Evolutionary conservation across 2,113 vertebrate genomes (phyloP), one percentile per base, ranked within the genome.

Genomic region (Dendropsophus ebraccatus): DNA sequence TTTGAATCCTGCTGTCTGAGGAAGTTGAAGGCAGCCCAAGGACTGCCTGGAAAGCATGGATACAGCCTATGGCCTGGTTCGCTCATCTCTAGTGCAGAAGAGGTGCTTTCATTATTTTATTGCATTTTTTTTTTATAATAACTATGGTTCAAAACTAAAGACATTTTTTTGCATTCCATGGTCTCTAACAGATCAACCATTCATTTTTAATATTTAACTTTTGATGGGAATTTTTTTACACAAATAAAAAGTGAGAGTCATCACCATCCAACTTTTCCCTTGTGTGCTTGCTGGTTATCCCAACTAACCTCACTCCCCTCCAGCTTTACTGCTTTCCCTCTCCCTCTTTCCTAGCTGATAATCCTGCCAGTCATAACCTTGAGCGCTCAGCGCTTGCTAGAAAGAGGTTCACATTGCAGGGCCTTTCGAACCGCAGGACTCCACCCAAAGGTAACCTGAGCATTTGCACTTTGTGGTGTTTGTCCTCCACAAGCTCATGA

Each of bases 321-420:
- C 92, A 93, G 89, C 90, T 87, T 92, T 90, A 88, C 86, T 88
- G 91, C 88, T 93, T 81, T 91, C 83, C 92, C 92, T 89, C 91
- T 88, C 92, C 88, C 92, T 93, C 89, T 91, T 87, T 94, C 95
- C 89, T 93, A 96, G 96, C 90, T 86, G 96, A 96, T 89, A 92
- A 92, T 92, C 93, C 95, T 89, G 91, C 93, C 92, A 94, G 92
- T 91, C 91, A 93, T 93, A 94, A 92, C 88, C 92, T 92, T 91
- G 94, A 95, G 91, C 94, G 92, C 54, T 93, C 94, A 89, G 94
- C 94, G 91, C 95, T 96, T 87, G 94, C 95, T 95, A 93, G 94
- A 95, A 97, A 96, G 92, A 94, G 96, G 90, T 97, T 97, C 95
- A 96, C 95, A 90, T 95, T 96, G 90, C 96, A 96, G 93, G 95